Percentiles rank a stretch among this genome's conserved stretches.
phyloP scores from a whole-genome alignment of 1,140 invertebrate genomes.

The Papilio polytes region DNA sequence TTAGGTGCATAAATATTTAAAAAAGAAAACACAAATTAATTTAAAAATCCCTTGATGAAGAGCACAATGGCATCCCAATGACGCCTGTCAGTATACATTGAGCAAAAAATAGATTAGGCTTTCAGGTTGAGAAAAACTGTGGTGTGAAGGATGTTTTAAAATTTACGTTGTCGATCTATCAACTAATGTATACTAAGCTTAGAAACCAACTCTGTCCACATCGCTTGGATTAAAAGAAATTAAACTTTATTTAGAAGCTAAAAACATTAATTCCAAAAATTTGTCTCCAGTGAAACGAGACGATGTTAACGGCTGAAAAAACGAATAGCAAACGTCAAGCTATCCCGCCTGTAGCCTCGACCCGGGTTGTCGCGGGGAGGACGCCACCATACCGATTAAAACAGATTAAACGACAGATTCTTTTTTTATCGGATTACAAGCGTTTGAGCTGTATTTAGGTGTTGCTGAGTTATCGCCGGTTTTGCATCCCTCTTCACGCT shows the following conservation, averaged over 20 bases:
- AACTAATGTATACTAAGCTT: neutral
- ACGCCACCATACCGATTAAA: neutral
- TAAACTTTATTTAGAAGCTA: neutral
- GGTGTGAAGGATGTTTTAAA: neutral
- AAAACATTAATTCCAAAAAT: neutral
- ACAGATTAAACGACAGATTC: constrained; percentile 11
- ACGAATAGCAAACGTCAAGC: neutral
- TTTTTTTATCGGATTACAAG: constrained; percentile 8
- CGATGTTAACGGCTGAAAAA: neutral
- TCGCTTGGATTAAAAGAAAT: neutral
- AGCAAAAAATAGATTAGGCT: neutral
- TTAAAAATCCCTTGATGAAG: neutral
- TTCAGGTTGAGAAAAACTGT: neutral
- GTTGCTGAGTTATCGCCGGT: constrained; percentile 2
- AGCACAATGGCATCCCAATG: neutral
- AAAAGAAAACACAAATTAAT: neutral
- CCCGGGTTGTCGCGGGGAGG: neutral
- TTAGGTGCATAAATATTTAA: neutral
- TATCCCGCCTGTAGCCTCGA: neutral
- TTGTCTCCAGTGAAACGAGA: neutral
- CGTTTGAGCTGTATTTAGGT: constrained; percentile 19
- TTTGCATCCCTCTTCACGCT: neutral
- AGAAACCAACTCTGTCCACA: neutral
- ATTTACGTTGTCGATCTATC: neutral
- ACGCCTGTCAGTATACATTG: neutral